A percentile compares a stretch with the other conserved stretches of the same genome.
phyloP scores from a whole-genome alignment of 2,113 vertebrate species.

The Gnathonemus longibarbis region DNA sequence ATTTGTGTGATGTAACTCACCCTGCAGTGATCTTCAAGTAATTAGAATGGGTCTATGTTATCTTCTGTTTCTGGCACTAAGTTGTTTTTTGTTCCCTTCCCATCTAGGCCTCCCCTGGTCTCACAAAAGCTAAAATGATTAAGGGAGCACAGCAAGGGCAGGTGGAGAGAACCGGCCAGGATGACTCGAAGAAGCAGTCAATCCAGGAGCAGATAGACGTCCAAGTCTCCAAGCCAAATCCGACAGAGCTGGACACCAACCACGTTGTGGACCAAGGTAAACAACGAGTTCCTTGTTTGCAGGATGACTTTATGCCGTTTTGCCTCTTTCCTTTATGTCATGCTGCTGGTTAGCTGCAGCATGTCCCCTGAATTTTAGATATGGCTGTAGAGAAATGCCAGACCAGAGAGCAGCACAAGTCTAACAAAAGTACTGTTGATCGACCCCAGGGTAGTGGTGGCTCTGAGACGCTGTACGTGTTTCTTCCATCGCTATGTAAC shows the following conservation, averaged over 20 bases:
- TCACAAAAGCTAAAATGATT: not conserved
- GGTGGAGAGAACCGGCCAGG: not conserved
- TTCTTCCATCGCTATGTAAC: not conserved
- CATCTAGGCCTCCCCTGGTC: not conserved
- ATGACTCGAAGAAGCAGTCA: conserved; percentile 11
- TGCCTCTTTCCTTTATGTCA: not conserved
- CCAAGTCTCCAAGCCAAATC: not conserved
- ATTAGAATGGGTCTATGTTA: not conserved
- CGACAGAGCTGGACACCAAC: conserved; percentile 32
- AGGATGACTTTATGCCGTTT: not conserved
- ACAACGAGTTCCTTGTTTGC: no score
- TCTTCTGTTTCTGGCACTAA: not conserved
- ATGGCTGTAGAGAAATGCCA: not conserved
- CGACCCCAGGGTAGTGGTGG: not conserved
- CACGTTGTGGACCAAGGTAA: conserved; percentile 42
- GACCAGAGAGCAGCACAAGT: not conserved
- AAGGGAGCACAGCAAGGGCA: not conserved
- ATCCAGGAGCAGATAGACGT: conserved; percentile 12
- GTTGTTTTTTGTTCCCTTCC: not conserved
- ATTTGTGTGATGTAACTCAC: not conserved
- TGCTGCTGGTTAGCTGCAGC: not conserved
- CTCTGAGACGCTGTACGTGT: not conserved
- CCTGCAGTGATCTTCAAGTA: not conserved
- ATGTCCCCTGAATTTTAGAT: not conserved
- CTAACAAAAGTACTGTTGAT: not conserved